Evolutionary conservation across 2,888 invertebrate genomes (phyloP).

Genomic region (Caradrina kadenii): DNA sequence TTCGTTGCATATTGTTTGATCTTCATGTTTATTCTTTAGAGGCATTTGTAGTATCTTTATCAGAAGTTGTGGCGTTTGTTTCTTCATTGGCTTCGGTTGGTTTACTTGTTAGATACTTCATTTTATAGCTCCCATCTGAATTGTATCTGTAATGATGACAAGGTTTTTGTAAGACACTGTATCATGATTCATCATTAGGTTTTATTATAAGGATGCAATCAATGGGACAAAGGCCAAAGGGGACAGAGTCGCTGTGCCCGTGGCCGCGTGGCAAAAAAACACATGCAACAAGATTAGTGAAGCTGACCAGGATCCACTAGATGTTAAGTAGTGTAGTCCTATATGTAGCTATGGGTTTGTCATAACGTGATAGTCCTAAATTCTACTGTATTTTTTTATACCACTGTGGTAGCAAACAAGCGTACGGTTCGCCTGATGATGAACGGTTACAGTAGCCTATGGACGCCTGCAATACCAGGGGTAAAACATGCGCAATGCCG

Average conservation of each 20-base stretch:
- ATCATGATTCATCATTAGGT: not conserved
- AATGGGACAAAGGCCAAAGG: too few species aligned
- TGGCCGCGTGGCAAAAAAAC: too few species aligned
- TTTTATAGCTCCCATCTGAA: conserved; percentile 91
- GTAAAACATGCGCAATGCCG: too few species aligned
- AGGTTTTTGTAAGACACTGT: not conserved
- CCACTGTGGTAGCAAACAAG: too few species aligned
- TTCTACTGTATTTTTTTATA: too few species aligned
- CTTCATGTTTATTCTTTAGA: conserved; percentile 32
- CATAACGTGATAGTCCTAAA: too few species aligned
- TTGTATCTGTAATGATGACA: conserved; percentile 81
- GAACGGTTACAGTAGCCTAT: too few species aligned
- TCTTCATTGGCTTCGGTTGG: conserved; percentile 40
- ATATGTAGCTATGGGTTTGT: too few species aligned
- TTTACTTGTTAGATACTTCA: conserved; percentile 89
- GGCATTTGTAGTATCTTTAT: conserved; percentile 39
- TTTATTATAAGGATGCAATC: not conserved
- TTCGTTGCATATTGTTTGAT: not conserved
- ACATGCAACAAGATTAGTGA: too few species aligned
- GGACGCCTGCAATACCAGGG: too few species aligned
- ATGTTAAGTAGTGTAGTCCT: not conserved
- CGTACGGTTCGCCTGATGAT: too few species aligned
- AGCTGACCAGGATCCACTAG: not conserved
- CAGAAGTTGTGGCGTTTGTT: conserved; percentile 48
- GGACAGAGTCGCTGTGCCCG: too few species aligned